Percentiles rank a stretch among this genome's conserved stretches.
phyloP scores from a whole-genome alignment of 2,797 vertebrate species.

The Sylvia borin region DNA sequence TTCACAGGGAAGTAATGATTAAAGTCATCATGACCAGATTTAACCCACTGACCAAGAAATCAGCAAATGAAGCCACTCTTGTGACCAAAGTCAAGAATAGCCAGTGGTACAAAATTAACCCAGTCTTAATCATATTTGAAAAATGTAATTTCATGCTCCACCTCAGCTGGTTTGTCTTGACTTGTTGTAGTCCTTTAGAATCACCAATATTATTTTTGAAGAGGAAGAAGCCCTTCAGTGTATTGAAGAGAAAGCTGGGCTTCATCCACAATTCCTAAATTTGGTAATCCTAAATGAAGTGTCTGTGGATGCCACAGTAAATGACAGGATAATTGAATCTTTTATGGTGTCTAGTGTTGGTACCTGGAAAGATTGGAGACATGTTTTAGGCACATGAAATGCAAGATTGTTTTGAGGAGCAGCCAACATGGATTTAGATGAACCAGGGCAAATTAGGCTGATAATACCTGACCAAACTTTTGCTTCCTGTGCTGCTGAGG shows the following conservation, averaged over 20 bases:
- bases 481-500: background rate
- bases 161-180: conserved; percentile 25
- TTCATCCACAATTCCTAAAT: background rate
- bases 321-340: background rate
- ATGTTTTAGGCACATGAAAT: background rate
- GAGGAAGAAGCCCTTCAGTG: background rate
- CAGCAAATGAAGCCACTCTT: background rate
- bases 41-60: conserved; percentile 22
- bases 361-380: background rate
- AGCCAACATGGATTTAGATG: background rate
- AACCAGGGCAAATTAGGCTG: background rate
- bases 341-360: background rate
- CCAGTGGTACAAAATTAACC: conserved; percentile 31
- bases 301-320: background rate
- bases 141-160: conserved; percentile 58
- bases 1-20: conserved; percentile 16
- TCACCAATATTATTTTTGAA: background rate
- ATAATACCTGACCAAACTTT: background rate
- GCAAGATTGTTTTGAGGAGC: background rate
- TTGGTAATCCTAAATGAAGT: background rate
- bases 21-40: conserved; percentile 15
- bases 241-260: background rate
- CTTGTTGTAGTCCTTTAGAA: background rate
- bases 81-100: conserved; percentile 42
- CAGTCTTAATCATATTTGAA: conserved; percentile 27